Conservation (phyloP, 2,888 invertebrate species). For the Microplitis deprimator region DNA sequence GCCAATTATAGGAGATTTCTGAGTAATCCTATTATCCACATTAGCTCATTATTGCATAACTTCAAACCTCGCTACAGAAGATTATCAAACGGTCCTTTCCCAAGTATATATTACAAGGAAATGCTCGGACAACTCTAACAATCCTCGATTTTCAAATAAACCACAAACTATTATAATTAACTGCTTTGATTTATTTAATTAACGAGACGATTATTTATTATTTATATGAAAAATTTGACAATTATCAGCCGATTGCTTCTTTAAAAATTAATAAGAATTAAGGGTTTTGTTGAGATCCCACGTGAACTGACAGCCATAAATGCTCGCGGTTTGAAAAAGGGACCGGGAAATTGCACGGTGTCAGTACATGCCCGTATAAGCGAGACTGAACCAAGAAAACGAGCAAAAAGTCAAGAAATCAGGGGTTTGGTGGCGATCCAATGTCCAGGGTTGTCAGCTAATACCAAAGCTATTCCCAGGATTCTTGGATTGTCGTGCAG, state of each 20-base stretch:
- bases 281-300: constrained; percentile 70
- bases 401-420: constrained; percentile 38
- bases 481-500: constrained; percentile 55
- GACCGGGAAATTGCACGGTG: constrained; percentile 52
- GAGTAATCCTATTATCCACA: constrained; percentile 70
- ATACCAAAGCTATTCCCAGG: constrained; percentile 64
- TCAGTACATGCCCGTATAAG: constrained; percentile 24
- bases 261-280: constrained; percentile 3
- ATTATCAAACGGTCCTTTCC: constrained; percentile 55
- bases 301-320: constrained; percentile 64
- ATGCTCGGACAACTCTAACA: neutral
- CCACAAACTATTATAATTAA: neutral
- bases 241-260: too few relatives aligned
- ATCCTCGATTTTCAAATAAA: constrained; percentile 25
- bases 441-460: constrained; percentile 70
- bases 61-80: constrained; percentile 52
- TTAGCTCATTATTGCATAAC: constrained; percentile 71
- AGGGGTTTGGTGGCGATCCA: constrained; percentile 56
- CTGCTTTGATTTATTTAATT: constrained; percentile 4
- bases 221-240: too few relatives aligned
- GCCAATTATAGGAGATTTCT: constrained; percentile 70
- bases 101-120: constrained; percentile 9
- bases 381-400: constrained; percentile 13
- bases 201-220: constrained; percentile 49
- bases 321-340: constrained; percentile 58